Conservation (phyloP, 2,888 invertebrate species). For the Coleophora flavipennella region DNA sequence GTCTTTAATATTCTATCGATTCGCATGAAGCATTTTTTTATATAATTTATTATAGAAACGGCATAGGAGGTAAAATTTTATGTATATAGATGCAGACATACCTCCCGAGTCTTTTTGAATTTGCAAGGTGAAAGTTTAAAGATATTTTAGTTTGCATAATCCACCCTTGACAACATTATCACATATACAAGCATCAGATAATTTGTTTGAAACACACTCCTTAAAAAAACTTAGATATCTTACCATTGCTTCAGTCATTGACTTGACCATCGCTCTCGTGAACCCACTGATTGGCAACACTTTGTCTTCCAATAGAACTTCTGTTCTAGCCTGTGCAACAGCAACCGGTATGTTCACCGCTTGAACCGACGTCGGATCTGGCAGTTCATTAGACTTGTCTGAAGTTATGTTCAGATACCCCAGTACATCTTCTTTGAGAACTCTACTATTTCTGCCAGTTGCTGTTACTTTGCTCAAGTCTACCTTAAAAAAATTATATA, state of each 20-base stretch:
- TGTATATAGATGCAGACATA: no score
- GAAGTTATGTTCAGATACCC: conserved; percentile 74
- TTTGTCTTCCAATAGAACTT: conserved; percentile 53
- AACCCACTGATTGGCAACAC: conserved; percentile 84
- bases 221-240: no score
- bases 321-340: conserved; percentile 31
- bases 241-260: conserved; percentile 92
- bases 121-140: no score
- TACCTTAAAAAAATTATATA: conserved; percentile 56
- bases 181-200: no score
- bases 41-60: no score
- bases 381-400: conserved; percentile 61
- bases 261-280: conserved; percentile 93
- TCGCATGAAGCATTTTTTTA: no score
- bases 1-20: no score
- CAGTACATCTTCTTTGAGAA: conserved; percentile 96
- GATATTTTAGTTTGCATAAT: no score
- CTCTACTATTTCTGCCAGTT: conserved; percentile 90
- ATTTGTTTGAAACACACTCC: no score
- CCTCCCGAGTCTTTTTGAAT: no score
- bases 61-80: no score
- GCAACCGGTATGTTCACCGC: conserved; percentile 29
- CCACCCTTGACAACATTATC: no score
- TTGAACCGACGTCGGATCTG: conserved; percentile 24
- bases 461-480: conserved; percentile 79